phyloP scores from a whole-genome alignment of 2,888 invertebrate species.

The Dorcus parallelipipedus region DNA sequence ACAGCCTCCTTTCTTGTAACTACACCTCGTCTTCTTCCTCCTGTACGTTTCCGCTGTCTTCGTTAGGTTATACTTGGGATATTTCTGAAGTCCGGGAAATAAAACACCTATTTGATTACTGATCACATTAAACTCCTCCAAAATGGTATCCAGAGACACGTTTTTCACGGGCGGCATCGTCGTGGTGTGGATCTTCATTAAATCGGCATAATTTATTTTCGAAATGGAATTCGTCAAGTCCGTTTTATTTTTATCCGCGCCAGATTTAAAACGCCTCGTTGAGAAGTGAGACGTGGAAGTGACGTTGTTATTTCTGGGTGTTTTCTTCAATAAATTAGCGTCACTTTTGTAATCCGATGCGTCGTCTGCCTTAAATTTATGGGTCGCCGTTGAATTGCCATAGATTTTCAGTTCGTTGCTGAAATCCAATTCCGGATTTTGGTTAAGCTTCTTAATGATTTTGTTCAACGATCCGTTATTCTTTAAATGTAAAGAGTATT shows the following conservation, averaged over 20 bases:
- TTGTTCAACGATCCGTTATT: slow-evolving; percentile 16
- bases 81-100: slow-evolving; percentile 7
- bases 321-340: too few relatives aligned
- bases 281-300: too few relatives aligned
- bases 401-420: slow-evolving; percentile 16
- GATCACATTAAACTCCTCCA: slow-evolving; percentile 11
- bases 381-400: not conserved
- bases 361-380: not conserved
- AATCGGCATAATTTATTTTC: slow-evolving; percentile 10
- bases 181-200: slow-evolving; percentile 6
- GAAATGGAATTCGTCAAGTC: not conserved
- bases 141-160: slow-evolving; percentile 3
- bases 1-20: slow-evolving; percentile 46
- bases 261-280: too few relatives aligned
- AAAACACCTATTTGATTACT: slow-evolving; percentile 7
- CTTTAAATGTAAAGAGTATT: slow-evolving; percentile 1
- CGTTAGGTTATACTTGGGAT: slow-evolving; percentile 10
- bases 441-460: slow-evolving; percentile 20
- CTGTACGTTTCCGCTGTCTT: not conserved
- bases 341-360: too few relatives aligned
- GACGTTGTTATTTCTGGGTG: too few relatives aligned
- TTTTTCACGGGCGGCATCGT: slow-evolving; percentile 8
- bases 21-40: slow-evolving; percentile 18
- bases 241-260: too few relatives aligned
- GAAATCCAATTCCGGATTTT: slow-evolving; percentile 22